Percentiles rank a stretch among this genome's conserved stretches.
These are phyloP conservation scores for Sarcophaga bullata DNA, from an alignment of 1,140 invertebrate genomes.

Conservation along the genomic window DNA sequence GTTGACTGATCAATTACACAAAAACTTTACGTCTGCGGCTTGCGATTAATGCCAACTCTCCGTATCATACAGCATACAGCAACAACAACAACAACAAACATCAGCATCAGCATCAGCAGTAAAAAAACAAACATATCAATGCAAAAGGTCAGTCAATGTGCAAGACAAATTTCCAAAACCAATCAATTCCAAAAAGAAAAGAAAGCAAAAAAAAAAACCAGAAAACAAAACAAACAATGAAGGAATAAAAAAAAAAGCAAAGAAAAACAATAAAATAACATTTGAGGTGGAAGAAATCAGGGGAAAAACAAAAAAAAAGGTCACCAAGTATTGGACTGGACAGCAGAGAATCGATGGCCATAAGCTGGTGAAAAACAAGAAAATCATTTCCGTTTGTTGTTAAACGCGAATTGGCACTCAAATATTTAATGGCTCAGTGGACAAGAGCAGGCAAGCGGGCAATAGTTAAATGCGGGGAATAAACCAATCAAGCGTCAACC, in stretches of 20 bases:
- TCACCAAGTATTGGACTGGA: not conserved
- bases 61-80: not conserved
- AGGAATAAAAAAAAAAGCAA: not conserved
- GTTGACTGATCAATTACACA: conserved; percentile 40
- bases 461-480: not conserved
- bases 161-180: conserved; percentile 8
- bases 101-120: not conserved
- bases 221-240: not conserved
- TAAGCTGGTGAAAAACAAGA: conserved; percentile 29
- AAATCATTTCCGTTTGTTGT: conserved; percentile 20
- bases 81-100: conserved; percentile 18
- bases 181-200: not conserved
- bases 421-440: conserved; percentile 36
- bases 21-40: conserved; percentile 39
- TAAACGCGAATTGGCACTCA: conserved; percentile 40
- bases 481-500: not conserved
- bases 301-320: not conserved
- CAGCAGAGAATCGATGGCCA: not conserved
- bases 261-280: conserved; percentile 15
- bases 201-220: not conserved
- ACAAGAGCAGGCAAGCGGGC: not conserved
- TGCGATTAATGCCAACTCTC: conserved; percentile 31
- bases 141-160: conserved; percentile 23
- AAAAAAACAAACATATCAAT: too few species aligned
- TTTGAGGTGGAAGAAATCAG: not conserved